phyloP scores from a whole-genome alignment of 2,113 vertebrate species.

The Saimiri boliviensis region DNA sequence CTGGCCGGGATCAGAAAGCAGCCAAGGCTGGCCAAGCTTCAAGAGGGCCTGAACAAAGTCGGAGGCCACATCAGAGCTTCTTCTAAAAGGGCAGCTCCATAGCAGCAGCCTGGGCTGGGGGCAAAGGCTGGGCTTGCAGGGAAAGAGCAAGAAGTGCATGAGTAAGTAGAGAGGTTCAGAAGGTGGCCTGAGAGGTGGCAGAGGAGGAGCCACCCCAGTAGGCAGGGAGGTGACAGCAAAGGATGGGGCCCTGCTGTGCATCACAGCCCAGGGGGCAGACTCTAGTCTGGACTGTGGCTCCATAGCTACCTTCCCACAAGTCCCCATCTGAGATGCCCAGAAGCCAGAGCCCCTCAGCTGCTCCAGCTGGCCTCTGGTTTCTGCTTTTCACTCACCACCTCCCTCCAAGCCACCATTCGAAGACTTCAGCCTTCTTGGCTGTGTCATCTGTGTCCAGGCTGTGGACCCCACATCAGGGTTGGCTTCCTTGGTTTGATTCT shows the following conservation, averaged over 20 bases:
- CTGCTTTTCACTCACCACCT: neutral
- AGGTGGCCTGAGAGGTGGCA: neutral
- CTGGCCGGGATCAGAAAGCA: neutral
- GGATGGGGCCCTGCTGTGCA: too few species aligned
- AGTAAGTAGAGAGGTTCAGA: neutral
- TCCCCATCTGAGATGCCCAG: neutral
- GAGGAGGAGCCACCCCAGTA: neutral
- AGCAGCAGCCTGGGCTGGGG: neutral
- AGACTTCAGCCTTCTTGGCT: neutral
- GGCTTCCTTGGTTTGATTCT: neutral
- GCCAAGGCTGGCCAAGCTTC: neutral
- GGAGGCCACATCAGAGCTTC: neutral
- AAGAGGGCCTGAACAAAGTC: neutral
- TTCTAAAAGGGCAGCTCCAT: neutral
- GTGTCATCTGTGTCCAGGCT: neutral
- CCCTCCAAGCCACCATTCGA: neutral
- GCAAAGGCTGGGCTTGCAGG: neutral
- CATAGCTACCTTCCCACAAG: neutral
- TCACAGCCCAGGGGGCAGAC: neutral
- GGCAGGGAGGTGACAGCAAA: neutral
- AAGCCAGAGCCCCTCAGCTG: neutral
- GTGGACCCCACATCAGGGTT: neutral
- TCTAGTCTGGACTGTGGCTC: neutral
- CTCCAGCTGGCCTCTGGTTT: neutral
- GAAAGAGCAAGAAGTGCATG: neutral